A percentile compares a stretch with the other conserved stretches of the same genome.
Evolutionary conservation across 1,140 invertebrate genomes (phyloP).

Genomic region (Phymorhynchus buccinoides): DNA sequence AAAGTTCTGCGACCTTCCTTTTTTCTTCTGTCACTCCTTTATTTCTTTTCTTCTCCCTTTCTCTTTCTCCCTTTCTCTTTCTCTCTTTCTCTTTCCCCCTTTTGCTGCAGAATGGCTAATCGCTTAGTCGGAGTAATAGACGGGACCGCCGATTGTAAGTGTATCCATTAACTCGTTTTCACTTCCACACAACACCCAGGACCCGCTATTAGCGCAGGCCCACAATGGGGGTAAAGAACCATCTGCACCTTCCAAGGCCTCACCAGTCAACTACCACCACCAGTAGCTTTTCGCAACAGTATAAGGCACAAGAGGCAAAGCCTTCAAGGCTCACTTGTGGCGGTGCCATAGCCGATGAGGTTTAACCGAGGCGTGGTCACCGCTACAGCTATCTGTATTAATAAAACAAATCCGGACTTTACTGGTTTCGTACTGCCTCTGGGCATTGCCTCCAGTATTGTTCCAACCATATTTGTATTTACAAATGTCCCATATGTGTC

Average conservation of each 20-base stretch:
- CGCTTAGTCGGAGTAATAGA: neutral
- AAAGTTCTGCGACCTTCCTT: slow-evolving; percentile 6
- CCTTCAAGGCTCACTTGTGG: no score
- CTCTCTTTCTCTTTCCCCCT: neutral
- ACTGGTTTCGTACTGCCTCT: no score
- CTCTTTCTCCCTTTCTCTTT: neutral
- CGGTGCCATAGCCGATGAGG: no score
- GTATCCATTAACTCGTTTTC: slow-evolving; percentile 16
- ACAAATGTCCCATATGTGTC: no score
- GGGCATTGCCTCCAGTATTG: no score
- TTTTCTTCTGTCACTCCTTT: neutral
- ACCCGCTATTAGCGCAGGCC: neutral
- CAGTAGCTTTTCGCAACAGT: neutral
- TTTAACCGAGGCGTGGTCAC: no score
- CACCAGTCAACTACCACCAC: neutral
- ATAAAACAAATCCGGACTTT: no score
- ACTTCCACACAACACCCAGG: neutral
- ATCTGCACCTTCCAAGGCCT: slow-evolving; percentile 7
- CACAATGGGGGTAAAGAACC: slow-evolving; percentile 10
- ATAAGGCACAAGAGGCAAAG: no score
- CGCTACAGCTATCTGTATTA: no score
- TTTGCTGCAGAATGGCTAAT: neutral
- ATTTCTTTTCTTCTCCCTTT: neutral
- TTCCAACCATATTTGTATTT: no score
- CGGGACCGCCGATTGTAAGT: neutral